Evolutionary conservation across 2,888 invertebrate genomes (phyloP), one percentile per base, ranked within the genome.

Genomic region (Macaria notata): DNA sequence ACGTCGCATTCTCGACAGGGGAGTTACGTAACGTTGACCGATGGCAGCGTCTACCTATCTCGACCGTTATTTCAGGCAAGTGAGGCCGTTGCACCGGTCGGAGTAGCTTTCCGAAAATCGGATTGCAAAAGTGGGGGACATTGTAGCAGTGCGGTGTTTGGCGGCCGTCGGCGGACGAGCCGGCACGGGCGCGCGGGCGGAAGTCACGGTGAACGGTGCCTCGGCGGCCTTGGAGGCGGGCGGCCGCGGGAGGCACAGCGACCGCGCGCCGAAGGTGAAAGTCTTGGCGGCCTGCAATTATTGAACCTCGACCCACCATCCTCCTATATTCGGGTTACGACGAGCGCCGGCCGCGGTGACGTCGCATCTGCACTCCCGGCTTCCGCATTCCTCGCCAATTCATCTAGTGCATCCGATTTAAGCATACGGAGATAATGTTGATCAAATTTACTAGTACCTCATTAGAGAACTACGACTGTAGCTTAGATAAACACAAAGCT

Each of bases 251-350:
- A 19, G 33, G 33, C 33, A 7, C 5, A 36, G 4, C 81, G 78
- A 79, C 79, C 79, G 84, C 79, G 78, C 84, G 81, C 76, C 85
- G 90, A 90, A 88, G 90, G 90, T 89, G 90, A 90, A 90, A 90
- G 90, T 89, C 88, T 88, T 82, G 81, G 76, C 83, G 74, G 77
- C 75, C 75, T 73, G 84, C 84, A 84, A 87, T 88, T 84, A 87
- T 83, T 85, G 85, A 86, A 86, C 87, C 88, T 86, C 86, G 85
- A 83, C 83, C 85, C 78, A 75, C 75, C 84, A 85, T 84, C 86
- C 83, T 83, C 78, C 76, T 73, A 77, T 77, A 84, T 80, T 82
- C 79, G 80, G 81, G 78, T 79, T 80, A 76, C 71, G 72, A 68
- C 66, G 70, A 71, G 52, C 59, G 64, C 59, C 65, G 64, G 64